Evolutionary conservation across 2,888 invertebrate species (phyloP).

Genomic region (Sinotaia quadrata): DNA sequence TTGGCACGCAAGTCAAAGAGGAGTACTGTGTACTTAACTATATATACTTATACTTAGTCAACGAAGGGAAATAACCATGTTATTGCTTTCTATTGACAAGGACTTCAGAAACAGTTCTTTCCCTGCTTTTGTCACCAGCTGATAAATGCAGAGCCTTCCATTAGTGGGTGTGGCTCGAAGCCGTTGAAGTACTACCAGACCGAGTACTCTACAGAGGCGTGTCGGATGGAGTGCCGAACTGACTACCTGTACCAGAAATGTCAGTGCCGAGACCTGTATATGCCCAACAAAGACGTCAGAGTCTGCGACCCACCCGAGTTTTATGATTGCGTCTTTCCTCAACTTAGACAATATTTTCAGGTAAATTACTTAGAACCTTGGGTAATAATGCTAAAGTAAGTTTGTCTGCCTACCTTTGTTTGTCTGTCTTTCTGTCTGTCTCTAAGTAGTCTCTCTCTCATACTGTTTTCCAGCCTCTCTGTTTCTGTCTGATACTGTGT

Average conservation of each 20-base stretch:
- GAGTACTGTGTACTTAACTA: no score
- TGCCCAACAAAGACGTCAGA: slow-evolving; percentile 24
- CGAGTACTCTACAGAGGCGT: slow-evolving; percentile 25
- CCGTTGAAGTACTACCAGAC: slow-evolving; percentile 22
- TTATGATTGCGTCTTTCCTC: slow-evolving; percentile 23
- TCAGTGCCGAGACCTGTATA: slow-evolving; percentile 25
- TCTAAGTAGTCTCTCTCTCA: no score
- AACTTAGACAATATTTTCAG: slow-evolving; percentile 10
- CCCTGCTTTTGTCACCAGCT: slow-evolving; percentile 5
- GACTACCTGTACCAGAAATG: slow-evolving; percentile 24
- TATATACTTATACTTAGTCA: no score
- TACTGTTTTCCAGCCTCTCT: no score
- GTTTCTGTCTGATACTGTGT: no score
- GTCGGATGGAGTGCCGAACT: slow-evolving; percentile 27
- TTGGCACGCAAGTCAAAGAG: no score
- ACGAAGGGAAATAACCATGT: no score
- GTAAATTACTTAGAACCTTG: background rate
- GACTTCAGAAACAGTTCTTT: background rate
- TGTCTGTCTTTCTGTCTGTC: no score
- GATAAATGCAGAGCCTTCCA: slow-evolving; percentile 19
- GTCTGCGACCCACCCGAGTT: slow-evolving; percentile 29
- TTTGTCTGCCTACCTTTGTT: no score
- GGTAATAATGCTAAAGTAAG: no score
- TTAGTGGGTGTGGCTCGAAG: slow-evolving; percentile 23
- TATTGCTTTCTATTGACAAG: background rate